Base-by-base conservation (phyloP, 1,140 invertebrate species). In the Oreohelix idahoensis region DNA sequence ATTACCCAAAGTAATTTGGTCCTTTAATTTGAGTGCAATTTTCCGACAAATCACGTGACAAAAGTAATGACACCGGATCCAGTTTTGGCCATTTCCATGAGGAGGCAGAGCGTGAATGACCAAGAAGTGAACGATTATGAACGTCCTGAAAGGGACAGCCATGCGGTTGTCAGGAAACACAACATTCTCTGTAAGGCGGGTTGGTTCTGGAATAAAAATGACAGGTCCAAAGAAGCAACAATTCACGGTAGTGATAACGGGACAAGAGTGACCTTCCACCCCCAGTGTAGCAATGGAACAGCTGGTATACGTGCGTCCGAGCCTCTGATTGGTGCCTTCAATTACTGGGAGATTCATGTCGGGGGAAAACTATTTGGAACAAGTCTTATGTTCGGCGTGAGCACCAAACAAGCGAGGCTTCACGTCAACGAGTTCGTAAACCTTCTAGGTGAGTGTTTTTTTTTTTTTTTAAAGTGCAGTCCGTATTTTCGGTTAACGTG, bases 221-320 rank as follows among this genome's bases (percentile, higher is more conserved):
- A 95, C 86, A 94, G 94, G 51, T 95, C 95, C 75, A 94, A 94
- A 70, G 95, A 96, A 88, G 95, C 95, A 36, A 92, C 93, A 32
- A 90, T 96, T 5, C 93, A 93, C 75, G 94, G 94, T 0, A 91
- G 89, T n/a, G 94, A n/a, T 93, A 94, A 78, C 26, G 74, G 87
- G 84, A 90, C 88, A 29, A 49, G 11, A 23, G 91, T 89, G 35
- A 88, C 89, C 88, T 96, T 96, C 88, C 95, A 96, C 92, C 95
- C 95, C 0, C 95, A 95, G 87, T 96, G 95, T 95, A 95, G 95
- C 88, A 95, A 95, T 85, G 95, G 95, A 49, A 96, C 95, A 0
- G 95, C 95, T 0, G 96, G 94, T 1, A 94, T 96, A 0, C 92
- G 95, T 63, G 95, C 95, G 10, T 95, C 94, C 26, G 90, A 94